Evolutionary conservation across 2,113 vertebrate species (phyloP), one percentile per base, ranked within the genome.

Genomic region (Dicrurus megarhynchus): DNA sequence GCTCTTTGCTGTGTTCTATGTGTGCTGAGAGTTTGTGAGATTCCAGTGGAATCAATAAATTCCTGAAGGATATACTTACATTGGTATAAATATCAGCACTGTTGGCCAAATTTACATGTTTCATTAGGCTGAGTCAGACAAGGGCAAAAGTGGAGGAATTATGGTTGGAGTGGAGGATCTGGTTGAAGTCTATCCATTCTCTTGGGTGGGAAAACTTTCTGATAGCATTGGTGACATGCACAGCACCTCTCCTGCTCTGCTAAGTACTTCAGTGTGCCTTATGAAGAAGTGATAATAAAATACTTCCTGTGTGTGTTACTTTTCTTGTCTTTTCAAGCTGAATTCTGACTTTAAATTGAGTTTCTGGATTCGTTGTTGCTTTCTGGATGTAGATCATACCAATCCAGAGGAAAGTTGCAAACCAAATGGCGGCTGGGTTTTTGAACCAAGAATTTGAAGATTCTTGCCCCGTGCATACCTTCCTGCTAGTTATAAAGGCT

Each of bases 21-120:
- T 39, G 18, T 57, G 4, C 46, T 93, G 50, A 89, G 65, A 73
- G 44, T 87, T 70, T 28, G 50, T 73, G 81, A 70, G 39, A 37
- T 89, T 90, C 80, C 74, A 63, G 32, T 90, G 84, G 75, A 91
- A 87, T 82, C 33, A 75, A 32, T 87, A 64, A 89, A 70, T 56
- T 79, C 55, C 46, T 41, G 42, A 93, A 89, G 70, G 30, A n/a
- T n/a, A 53, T 63, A 55, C 44, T 59, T 30, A 16, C 2, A 32
- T 35, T 52, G 57, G 21, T 74, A 27, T 53, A 65, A 47, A 39
- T 81, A 32, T 77, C 52, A 87, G 50, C 33, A 28, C 46, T 80
- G 21, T 56, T 91, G 79, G n/a, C 55, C 10, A 8, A 16, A 47
- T 30, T 28, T 60, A 39, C 2, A 0, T 57, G 15, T 82, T 94